Conservation (phyloP, 2,113 vertebrate genomes). For the Monarcha castaneiventris region DNA sequence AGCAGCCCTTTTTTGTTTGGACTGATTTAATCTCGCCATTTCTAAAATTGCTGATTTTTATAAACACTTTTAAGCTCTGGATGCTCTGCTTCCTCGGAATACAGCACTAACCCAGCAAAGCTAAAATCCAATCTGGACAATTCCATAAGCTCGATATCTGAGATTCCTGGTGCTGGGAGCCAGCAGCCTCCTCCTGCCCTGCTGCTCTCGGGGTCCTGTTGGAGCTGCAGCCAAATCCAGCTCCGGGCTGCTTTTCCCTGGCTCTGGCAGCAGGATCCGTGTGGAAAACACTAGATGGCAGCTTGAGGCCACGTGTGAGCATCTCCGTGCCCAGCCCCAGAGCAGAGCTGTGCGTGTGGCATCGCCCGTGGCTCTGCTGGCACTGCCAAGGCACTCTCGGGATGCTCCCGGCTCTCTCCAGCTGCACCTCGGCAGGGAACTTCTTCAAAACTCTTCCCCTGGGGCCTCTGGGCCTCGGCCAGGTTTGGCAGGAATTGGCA, state of each 20-base stretch:
- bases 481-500: not conserved
- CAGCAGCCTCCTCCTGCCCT: not conserved
- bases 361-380: accelerated
- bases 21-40: not conserved
- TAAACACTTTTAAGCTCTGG: not conserved
- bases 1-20: not conserved
- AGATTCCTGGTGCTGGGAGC: not conserved
- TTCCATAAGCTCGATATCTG: not conserved
- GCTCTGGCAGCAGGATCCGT: not conserved
- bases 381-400: not conserved
- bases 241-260: accelerated
- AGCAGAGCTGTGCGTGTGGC: accelerated
- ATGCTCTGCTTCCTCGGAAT: not conserved
- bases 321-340: not conserved
- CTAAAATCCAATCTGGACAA: not conserved
- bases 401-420: not conserved
- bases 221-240: not conserved
- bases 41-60: not conserved
- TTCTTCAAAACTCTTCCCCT: not conserved
- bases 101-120: not conserved
- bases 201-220: accelerated
- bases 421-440: not conserved
- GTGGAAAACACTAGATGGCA: slow-evolving; percentile 54
- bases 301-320: not conserved
- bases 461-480: not conserved